Evolutionary conservation across 2,888 invertebrate genomes (phyloP).

Genomic region (Papilio protenor): DNA sequence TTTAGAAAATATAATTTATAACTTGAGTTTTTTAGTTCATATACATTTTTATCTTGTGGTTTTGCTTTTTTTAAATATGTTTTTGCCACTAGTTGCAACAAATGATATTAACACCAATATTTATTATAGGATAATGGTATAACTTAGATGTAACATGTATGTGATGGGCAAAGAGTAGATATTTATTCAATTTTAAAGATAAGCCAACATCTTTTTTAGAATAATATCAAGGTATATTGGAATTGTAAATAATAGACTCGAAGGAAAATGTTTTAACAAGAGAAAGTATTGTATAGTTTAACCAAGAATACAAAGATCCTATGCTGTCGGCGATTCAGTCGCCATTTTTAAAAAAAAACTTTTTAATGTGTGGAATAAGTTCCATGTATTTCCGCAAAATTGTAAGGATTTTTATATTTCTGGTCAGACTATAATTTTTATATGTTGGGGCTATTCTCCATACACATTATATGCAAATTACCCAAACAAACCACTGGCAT

Average conservation of each 20-base stretch:
- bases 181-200: constrained; percentile 21
- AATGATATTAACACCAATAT: constrained; percentile 23
- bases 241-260: not conserved
- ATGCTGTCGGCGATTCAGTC: too few species aligned
- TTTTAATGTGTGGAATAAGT: too few species aligned
- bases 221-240: constrained; percentile 11
- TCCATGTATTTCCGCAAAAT: too few species aligned
- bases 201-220: constrained; percentile 43
- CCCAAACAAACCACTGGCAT: too few species aligned
- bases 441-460: not conserved
- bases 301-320: not conserved
- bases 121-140: not conserved
- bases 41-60: not conserved
- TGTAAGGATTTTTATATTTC: too few species aligned
- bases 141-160: constrained; percentile 2
- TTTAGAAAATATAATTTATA: not conserved
- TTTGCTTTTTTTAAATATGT: not conserved
- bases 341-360: too few species aligned
- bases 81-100: not conserved
- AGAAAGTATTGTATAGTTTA: not conserved
- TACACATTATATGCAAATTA: too few species aligned
- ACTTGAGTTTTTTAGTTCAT: not conserved
- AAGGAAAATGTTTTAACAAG: not conserved
- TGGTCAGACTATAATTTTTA: not conserved
- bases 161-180: constrained; percentile 19